Base-by-base conservation (phyloP, 2,888 invertebrate species). In the Acronicta psi region DNA sequence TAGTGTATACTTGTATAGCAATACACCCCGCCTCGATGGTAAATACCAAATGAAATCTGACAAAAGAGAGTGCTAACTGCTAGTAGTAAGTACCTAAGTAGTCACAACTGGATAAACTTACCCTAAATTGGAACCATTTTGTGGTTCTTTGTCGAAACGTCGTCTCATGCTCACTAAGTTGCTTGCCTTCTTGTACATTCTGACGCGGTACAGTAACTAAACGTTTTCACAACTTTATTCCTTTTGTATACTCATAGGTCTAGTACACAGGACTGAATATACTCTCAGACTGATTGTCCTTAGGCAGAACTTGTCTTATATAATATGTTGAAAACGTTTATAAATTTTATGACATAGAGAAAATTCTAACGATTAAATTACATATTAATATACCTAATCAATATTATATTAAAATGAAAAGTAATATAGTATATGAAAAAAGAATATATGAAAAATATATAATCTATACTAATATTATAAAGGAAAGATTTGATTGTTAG, bases 91-190 rank as follows among this genome's bases (percentile, higher is more conserved):
- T 25, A 25, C 1, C 2, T 29, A 11, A 3, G 8, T 25, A 25
- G 1, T 0, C 11, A 29, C 2, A 11, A 29, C 11, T 1, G 11
- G 2, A 31, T 8, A n/a, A 45, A 50, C 67, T 64, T 54, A 68
- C 67, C 53, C 37, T n/a, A 41, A 41, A 29, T 20, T 37, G 11
- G 25, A 36, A 14, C 34, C 47, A 54, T 46, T 63, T 29, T 51
- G 64, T 18, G 67, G 53, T 44, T 64, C 69, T 60, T 58, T 58
- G 36, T 61, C 55, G 42, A 25, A 40, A 14, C 52, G 60, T 45
- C 67, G 63, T 31, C 69, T 64, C n/a, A 68, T 51, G 69, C 67
- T 68, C 14, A 68, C 69, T 5, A 68, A 37, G 49, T 70, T 70
- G 23, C 57, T 44, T 34, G 41, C 29, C 20, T 66, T 70, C 61